These are phyloP conservation scores for Pterois miles DNA, from an alignment of 2,797 vertebrate species.

Conservation along the genomic window DNA sequence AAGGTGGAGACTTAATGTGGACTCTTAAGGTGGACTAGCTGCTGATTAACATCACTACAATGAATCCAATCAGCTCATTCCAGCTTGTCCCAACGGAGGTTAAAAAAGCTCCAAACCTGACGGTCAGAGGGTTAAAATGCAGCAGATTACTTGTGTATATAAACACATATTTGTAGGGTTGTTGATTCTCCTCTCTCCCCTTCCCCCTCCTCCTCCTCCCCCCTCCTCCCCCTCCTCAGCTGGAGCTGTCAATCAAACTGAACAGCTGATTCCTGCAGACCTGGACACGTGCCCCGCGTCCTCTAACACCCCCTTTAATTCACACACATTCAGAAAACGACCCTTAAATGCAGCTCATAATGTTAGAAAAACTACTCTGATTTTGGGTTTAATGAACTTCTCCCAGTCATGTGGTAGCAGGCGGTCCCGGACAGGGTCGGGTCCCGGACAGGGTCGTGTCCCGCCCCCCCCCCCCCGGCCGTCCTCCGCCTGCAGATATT, in stretches of 20 bases:
- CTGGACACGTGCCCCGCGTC: slow-evolving; percentile 36
- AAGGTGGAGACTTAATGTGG: too few relatives aligned
- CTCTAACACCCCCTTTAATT: background rate
- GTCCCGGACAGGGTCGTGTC: slow-evolving; percentile 55
- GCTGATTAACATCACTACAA: too few relatives aligned
- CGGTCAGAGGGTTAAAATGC: too few relatives aligned
- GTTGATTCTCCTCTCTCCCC: background rate
- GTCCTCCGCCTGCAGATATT: slow-evolving; percentile 81
- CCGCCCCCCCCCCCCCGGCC: background rate
- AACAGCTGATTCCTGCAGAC: slow-evolving; percentile 57
- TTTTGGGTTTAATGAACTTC: background rate
- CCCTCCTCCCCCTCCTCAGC: slow-evolving; percentile 60
- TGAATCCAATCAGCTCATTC: too few relatives aligned
- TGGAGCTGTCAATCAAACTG: slow-evolving; percentile 78
- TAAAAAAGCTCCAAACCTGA: too few relatives aligned
- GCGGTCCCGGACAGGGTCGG: slow-evolving; percentile 61
- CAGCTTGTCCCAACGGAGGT: too few relatives aligned
- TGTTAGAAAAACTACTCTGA: background rate
- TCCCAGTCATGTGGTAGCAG: background rate
- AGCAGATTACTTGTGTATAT: background rate
- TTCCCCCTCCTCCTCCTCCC: background rate
- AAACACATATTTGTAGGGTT: background rate
- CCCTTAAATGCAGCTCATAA: too few relatives aligned
- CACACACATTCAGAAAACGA: background rate
- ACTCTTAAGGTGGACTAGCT: too few relatives aligned